Percentiles rank a stretch among this genome's conserved stretches.
phyloP scores from a whole-genome alignment of 2,888 invertebrate species.

The Habroteleia sp. region DNA sequence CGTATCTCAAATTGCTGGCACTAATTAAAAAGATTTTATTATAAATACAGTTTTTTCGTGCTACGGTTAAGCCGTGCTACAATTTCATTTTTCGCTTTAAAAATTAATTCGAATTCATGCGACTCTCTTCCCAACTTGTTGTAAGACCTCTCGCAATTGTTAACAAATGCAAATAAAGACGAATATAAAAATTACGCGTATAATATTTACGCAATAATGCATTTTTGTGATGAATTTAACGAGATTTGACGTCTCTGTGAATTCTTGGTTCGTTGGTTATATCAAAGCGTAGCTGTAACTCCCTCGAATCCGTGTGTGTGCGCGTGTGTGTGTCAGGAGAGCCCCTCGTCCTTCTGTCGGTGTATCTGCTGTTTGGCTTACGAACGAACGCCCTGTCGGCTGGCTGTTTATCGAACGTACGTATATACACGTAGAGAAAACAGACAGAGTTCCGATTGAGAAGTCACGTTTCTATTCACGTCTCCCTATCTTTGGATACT shows the following conservation, averaged over 20 bases:
- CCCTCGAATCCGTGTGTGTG: slow-evolving; percentile 15
- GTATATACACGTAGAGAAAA: slow-evolving; percentile 35
- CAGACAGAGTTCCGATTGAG: slow-evolving; percentile 38
- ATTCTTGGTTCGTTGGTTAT: slow-evolving; percentile 54
- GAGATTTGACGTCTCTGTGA: slow-evolving; percentile 43
- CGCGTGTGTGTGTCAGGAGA: neutral
- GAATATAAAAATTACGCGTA: slow-evolving; percentile 13
- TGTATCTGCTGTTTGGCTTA: slow-evolving; percentile 46
- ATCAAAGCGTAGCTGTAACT: slow-evolving; percentile 37
- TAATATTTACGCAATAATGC: slow-evolving; percentile 27
- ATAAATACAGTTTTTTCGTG: too few species aligned
- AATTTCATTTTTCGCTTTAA: too few species aligned
- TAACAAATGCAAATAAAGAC: slow-evolving; percentile 1
- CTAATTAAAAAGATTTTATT: too few species aligned
- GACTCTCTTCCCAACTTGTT: too few species aligned
- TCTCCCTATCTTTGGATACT: slow-evolving; percentile 36
- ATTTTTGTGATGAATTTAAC: slow-evolving; percentile 24
- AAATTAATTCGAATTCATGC: too few species aligned
- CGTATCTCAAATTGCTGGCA: too few species aligned
- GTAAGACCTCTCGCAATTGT: too few species aligned
- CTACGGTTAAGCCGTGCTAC: too few species aligned
- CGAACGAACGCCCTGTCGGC: slow-evolving; percentile 45
- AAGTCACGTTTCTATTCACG: slow-evolving; percentile 35
- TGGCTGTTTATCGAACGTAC: slow-evolving; percentile 52
- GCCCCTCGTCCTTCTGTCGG: neutral